Conservation (phyloP, 2,797 vertebrate species). For the Crenuchus spilurus region DNA sequence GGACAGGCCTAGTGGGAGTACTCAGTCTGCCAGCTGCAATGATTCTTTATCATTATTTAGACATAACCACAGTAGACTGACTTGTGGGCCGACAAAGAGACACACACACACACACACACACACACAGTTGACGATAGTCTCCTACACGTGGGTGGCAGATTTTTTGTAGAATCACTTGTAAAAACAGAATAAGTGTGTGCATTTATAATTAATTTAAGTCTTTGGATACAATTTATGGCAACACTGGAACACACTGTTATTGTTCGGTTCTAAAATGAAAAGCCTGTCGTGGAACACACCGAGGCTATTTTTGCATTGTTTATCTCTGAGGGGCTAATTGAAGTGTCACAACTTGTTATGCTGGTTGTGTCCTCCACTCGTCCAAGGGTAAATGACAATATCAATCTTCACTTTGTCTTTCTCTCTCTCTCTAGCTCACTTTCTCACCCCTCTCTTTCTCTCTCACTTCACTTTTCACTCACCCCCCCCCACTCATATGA, state of each 20-base stretch:
- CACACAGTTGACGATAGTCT: no score
- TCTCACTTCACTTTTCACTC: constrained; percentile 17
- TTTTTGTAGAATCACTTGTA: no score
- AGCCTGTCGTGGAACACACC: constrained; percentile 35
- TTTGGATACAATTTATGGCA: not conserved
- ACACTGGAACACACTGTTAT: constrained; percentile 3
- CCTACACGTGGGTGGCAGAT: no score
- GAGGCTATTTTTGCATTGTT: constrained; percentile 60
- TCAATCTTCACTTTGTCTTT: constrained; percentile 53
- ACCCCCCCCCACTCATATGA: constrained; percentile 18
- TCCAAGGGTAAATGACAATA: constrained; percentile 60
- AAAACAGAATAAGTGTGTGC: not conserved
- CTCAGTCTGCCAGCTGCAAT: not conserved
- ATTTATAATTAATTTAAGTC: not conserved
- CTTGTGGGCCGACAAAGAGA: constrained; percentile 1
- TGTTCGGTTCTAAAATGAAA: constrained; percentile 25
- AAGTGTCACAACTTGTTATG: constrained; percentile 67
- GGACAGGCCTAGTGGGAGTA: constrained; percentile 28
- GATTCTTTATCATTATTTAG: constrained; percentile 17
- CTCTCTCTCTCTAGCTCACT: constrained; percentile 15
- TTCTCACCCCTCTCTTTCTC: constrained; percentile 1
- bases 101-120: constrained; percentile 24
- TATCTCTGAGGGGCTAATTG: constrained; percentile 63
- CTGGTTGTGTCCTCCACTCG: constrained; percentile 56
- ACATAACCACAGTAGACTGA: constrained; percentile 1